Conservation (phyloP, 2,113 vertebrate genomes). For the Lamprotornis superbus region DNA sequence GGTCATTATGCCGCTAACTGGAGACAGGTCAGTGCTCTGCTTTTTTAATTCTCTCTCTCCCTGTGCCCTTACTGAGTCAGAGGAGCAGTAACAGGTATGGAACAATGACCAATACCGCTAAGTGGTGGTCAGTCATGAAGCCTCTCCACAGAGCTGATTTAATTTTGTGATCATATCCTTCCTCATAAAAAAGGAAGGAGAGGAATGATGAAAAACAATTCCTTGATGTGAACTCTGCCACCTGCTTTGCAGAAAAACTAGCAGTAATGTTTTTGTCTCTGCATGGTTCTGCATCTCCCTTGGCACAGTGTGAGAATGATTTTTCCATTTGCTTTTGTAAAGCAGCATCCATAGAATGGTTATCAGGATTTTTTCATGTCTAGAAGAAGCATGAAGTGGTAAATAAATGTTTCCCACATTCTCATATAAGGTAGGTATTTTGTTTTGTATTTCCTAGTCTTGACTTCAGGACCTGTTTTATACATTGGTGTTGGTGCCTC, state of each 20-base stretch:
- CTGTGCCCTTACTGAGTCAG: conserved; percentile 2
- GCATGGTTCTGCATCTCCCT: not conserved
- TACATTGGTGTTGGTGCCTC: not conserved
- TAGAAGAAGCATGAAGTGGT: not conserved
- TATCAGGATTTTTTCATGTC: not conserved
- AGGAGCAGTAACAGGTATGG: not conserved
- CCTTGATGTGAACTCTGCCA: not conserved
- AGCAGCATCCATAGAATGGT: rapidly evolving
- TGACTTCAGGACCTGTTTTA: not conserved
- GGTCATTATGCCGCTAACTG: conserved; percentile 86
- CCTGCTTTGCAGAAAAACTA: not conserved
- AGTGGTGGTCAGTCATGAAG: not conserved
- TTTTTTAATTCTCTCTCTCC: not conserved
- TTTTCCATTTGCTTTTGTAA: not conserved
- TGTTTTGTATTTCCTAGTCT: not conserved
- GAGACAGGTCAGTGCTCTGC: conserved; percentile 85
- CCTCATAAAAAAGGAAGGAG: not conserved
- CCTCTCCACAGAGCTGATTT: not conserved
- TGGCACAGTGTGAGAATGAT: not conserved
- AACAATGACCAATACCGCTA: not conserved
- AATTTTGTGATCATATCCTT: not conserved
- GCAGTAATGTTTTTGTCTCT: not conserved
- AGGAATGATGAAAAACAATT: not conserved
- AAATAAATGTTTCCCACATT: not conserved
- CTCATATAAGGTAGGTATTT: not conserved